These are phyloP conservation scores for Cryptophagus acutangulus DNA, from an alignment of 2,888 invertebrate species.

Conservation along the genomic window DNA sequence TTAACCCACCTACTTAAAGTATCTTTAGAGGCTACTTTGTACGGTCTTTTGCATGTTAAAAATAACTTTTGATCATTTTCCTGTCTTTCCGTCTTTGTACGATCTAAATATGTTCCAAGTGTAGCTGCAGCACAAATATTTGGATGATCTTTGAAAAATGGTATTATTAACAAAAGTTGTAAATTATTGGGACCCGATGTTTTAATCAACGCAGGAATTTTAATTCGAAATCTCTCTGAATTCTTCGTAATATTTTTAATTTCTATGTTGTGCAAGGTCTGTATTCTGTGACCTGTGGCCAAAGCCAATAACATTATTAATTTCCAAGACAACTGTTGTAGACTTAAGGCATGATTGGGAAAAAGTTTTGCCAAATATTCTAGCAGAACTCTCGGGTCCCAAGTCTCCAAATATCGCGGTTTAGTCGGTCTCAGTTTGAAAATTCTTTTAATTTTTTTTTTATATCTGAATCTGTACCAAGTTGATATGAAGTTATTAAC, in stretches of 20 bases:
- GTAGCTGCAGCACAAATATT: no score
- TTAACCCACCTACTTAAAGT: no score
- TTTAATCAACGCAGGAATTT: neutral
- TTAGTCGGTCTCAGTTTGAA: neutral
- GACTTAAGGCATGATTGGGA: neutral
- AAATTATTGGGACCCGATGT: no score
- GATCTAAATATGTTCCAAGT: no score
- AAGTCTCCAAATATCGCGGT: neutral
- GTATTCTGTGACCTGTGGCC: neutral
- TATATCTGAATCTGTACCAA: neutral
- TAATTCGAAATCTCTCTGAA: neutral
- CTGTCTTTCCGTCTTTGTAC: no score
- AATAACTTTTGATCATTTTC: no score
- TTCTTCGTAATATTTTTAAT: neutral
- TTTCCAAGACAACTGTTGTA: neutral
- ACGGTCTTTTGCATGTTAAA: no score
- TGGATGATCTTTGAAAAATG: no score
- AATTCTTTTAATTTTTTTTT: neutral
- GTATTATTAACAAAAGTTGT: no score
- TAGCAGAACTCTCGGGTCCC: neutral
- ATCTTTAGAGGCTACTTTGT: no score
- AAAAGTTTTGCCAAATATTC: conserved; percentile 5
- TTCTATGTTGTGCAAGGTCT: neutral
- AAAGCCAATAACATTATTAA: neutral
- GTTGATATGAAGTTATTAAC: neutral